Evolutionary conservation across 2,797 vertebrate species (phyloP), one percentile per base, ranked within the genome.

Genomic region (Selene dorsalis): DNA sequence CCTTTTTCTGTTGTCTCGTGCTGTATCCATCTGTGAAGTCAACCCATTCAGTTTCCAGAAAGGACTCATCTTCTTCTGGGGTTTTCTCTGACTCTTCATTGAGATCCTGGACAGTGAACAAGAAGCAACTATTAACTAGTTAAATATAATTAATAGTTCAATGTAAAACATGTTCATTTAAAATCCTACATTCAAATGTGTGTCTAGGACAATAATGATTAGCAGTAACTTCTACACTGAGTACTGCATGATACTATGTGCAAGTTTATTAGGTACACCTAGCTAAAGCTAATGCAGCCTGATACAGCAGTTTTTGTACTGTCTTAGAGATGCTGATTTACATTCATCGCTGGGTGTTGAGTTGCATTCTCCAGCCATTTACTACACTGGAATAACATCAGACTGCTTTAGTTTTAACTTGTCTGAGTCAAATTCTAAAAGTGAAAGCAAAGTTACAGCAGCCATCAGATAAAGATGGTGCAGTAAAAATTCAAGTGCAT

Each of bases 21-120:
- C 87, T 92, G 92, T 93, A 93, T 52, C 97, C 97, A 63, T 95
- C 95, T 61, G 96, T 95, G 79, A 99, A 88, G 95, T 98, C 97
- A 55, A 88, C 74, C 98, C 98, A 99, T n/a, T 95, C 95, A 5
- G 97, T 99, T 80, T 95, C 96, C 85, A 76, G 88, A 77, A 97
- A 96, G 78, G 94, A 92, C 50, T 93, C 95, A 16, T 96, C 96
- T 88, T 88, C 86, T 4, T 95, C 96, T 1, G 94, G 82, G 75
- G 72, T 79, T 63, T 88, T 88, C 74, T 97, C 96, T 73, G 94
- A 91, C 60, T 92, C 94, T 93, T 96, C 82, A 61, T 84, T 89
- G 70, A 97, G 94, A 67, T 91, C 94, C 97, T 99, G 91, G 69
- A 90, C 50, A 84, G 74, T 66, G 86, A 79, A 77, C 8, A 87